Conservation (phyloP, 2,888 invertebrate species). For the Ormyrus labotus region DNA sequence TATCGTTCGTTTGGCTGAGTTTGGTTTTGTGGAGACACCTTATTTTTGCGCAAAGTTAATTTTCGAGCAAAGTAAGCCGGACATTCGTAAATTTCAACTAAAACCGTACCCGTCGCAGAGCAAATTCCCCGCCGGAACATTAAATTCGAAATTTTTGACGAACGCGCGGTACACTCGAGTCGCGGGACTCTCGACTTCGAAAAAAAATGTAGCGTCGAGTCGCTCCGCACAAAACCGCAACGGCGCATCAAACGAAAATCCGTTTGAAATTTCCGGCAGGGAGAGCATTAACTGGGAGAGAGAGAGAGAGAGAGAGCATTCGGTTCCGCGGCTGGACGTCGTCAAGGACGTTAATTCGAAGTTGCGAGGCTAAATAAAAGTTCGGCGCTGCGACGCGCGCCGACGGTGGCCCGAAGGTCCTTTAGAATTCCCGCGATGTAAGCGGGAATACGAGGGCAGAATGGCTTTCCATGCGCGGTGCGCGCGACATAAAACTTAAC, state of each 20-base stretch:
- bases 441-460: slow-evolving; percentile 58
- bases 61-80: too few species aligned
- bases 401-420: slow-evolving; percentile 30
- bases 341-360: slow-evolving; percentile 59
- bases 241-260: slow-evolving; percentile 9
- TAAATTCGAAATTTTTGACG: too few species aligned
- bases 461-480: slow-evolving; percentile 53
- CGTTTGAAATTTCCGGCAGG: neutral
- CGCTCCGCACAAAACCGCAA: neutral
- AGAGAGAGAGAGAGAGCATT: too few species aligned
- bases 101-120: too few species aligned
- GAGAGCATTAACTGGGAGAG: neutral
- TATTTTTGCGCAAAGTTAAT: too few species aligned
- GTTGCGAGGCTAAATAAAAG: slow-evolving; percentile 44
- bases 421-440: slow-evolving; percentile 64
- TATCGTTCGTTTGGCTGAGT: too few species aligned
- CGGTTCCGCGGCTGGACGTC: neutral
- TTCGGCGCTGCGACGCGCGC: neutral
- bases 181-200: too few species aligned
- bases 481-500: slow-evolving; percentile 62
- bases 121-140: too few species aligned
- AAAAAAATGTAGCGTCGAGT: too few species aligned
- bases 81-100: too few species aligned
- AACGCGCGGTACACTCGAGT: too few species aligned
- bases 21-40: too few species aligned